A percentile compares a stretch with the other conserved stretches of the same genome.
Evolutionary conservation across 1,140 invertebrate species (phyloP).

Genomic region (Listronotus bonariensis): DNA sequence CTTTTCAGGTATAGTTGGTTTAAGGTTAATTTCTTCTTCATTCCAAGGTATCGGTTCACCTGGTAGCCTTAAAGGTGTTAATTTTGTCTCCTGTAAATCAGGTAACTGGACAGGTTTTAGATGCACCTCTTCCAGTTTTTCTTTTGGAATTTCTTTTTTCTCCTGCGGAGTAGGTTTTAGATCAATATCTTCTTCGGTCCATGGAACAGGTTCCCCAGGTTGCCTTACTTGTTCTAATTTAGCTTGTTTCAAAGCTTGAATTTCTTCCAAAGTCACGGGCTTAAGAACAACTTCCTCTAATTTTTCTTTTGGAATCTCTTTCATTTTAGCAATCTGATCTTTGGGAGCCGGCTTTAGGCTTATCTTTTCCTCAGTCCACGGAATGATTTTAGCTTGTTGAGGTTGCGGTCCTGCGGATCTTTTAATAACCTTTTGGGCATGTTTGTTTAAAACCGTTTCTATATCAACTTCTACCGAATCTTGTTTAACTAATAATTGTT

Average conservation of each 20-base stretch:
- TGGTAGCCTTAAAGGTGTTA: conserved; percentile 15
- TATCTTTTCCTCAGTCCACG: conserved; percentile 46
- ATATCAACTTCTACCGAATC: conserved; percentile 32
- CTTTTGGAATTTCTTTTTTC: conserved; percentile 55
- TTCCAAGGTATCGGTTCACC: conserved; percentile 53
- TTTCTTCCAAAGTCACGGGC: conserved; percentile 25
- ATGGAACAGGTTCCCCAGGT: conserved; percentile 49
- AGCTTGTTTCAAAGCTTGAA: conserved; percentile 30
- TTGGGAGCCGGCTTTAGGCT: conserved; percentile 45
- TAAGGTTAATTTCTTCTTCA: conserved; percentile 56
- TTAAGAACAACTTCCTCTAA: conserved; percentile 26
- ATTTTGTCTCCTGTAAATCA: conserved; percentile 42
- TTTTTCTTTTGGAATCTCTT: conserved; percentile 45
- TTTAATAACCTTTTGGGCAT: conserved; percentile 15
- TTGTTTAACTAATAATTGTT: conserved; percentile 20
- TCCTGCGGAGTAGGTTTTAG: conserved; percentile 55
- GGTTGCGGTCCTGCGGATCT: conserved; percentile 4
- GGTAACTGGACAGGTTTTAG: conserved; percentile 40
- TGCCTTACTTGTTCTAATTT: conserved; percentile 30
- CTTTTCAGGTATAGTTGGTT: conserved; percentile 51
- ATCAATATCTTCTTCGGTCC: conserved; percentile 56
- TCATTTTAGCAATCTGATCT: conserved; percentile 41
- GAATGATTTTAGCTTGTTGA: conserved; percentile 35
- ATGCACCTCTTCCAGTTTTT: conserved; percentile 46
- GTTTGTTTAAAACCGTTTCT: conserved; percentile 24